A percentile compares a stretch with the other conserved stretches of the same genome.
Evolutionary conservation across 2,797 vertebrate genomes (phyloP).

Genomic region (Siniperca undulata): DNA sequence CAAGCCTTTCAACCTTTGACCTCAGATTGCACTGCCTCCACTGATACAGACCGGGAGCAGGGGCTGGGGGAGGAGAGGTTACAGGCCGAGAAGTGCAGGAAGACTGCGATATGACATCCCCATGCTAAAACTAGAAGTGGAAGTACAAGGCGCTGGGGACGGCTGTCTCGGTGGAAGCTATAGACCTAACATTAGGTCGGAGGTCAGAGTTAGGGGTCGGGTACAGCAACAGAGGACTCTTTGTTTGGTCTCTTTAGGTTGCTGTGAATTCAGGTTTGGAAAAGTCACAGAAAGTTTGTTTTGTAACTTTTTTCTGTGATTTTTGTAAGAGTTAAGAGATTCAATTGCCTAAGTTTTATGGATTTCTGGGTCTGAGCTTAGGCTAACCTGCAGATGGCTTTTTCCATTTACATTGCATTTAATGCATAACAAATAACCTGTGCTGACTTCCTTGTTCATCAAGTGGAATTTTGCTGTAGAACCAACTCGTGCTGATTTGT

Average conservation of each 20-base stretch:
- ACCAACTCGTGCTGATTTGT: constrained; percentile 5
- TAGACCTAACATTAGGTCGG: constrained; percentile 47
- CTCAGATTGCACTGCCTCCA: constrained; percentile 37
- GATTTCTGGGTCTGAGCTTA: background rate
- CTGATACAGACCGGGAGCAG: constrained; percentile 20
- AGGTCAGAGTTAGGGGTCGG: constrained; percentile 51
- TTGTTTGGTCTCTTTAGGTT: constrained; percentile 45
- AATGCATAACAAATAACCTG: constrained; percentile 6
- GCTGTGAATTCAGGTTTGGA: constrained; percentile 2
- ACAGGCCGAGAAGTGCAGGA: constrained; percentile 69
- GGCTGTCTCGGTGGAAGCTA: constrained; percentile 57
- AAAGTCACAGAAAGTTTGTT: background rate
- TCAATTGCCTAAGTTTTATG: background rate
- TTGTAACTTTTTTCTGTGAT: background rate
- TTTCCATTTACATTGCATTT: constrained; percentile 1
- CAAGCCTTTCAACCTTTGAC: constrained; percentile 58
- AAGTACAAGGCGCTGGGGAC: constrained; percentile 65
- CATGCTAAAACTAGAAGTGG: constrained; percentile 80
- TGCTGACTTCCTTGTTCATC: background rate
- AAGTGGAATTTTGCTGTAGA: constrained; percentile 12
- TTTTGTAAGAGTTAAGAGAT: background rate
- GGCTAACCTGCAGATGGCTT: background rate
- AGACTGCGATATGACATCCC: constrained; percentile 75
- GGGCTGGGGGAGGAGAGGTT: constrained; percentile 41
- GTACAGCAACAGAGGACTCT: constrained; percentile 48